Evolutionary conservation across 2,888 invertebrate genomes (phyloP).

Genomic region (Eupithecia subumbrata): DNA sequence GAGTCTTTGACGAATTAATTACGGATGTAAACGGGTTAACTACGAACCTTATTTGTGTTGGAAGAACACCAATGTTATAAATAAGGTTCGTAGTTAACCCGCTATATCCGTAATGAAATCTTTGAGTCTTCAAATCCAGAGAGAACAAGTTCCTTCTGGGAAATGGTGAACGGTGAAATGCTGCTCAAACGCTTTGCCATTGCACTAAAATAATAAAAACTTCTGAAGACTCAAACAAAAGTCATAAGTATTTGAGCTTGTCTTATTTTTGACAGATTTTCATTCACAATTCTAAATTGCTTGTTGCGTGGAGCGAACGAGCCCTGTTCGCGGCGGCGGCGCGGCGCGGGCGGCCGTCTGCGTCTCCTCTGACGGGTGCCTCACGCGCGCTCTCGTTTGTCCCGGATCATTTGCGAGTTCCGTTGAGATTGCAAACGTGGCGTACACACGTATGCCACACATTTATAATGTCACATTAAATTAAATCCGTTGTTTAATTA

Average conservation of each 20-base stretch:
- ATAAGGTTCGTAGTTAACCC: too few species aligned
- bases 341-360: constrained; percentile 53
- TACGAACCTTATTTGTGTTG: too few species aligned
- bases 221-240: not conserved
- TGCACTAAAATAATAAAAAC: not conserved
- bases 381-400: constrained; percentile 75
- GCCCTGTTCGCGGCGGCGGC: constrained; percentile 47
- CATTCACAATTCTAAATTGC: not conserved
- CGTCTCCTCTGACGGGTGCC: constrained; percentile 74
- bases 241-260: too few species aligned
- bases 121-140: not conserved
- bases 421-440: constrained; percentile 28
- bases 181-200: not conserved
- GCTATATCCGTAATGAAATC: too few species aligned
- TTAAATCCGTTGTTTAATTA: constrained; percentile 29
- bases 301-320: not conserved
- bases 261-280: too few species aligned
- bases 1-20: too few species aligned
- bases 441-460: constrained; percentile 28
- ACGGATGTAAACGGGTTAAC: too few species aligned
- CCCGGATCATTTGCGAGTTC: constrained; percentile 65
- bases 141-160: not conserved
- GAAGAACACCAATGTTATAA: too few species aligned
- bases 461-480: constrained; percentile 27
- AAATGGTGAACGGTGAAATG: not conserved